Percentiles rank a stretch among this genome's conserved stretches.
Conservation (phyloP, 2,888 invertebrate species). For the Lochmaea crataegi region DNA sequence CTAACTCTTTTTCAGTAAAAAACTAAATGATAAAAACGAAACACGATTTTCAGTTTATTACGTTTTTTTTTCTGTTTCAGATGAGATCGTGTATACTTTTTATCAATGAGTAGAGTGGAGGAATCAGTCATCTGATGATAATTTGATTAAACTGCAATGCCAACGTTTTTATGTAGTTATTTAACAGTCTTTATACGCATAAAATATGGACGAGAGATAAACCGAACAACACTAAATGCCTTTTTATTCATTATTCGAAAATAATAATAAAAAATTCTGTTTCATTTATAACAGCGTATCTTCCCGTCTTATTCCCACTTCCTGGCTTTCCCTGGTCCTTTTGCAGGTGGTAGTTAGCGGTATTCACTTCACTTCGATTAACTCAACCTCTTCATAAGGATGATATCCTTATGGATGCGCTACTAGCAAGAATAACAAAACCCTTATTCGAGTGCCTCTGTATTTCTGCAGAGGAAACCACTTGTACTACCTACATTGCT, state of each 20-base stretch:
- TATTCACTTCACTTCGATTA: slow-evolving; percentile 54
- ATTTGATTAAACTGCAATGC: slow-evolving; percentile 3
- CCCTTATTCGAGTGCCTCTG: slow-evolving; percentile 33
- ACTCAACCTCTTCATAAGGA: slow-evolving; percentile 57
- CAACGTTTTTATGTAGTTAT: neutral
- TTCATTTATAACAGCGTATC: neutral
- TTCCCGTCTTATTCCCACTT: neutral
- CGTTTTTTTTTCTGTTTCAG: neutral
- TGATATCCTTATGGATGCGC: slow-evolving; percentile 54
- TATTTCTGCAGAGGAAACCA: slow-evolving; percentile 20
- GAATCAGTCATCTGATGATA: neutral
- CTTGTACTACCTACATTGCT: slow-evolving; percentile 27
- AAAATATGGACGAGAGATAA: too few species aligned
- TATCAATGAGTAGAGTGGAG: neutral
- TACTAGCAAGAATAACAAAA: slow-evolving; percentile 57
- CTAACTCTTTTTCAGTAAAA: too few species aligned
- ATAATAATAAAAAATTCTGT: neutral
- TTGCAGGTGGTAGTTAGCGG: slow-evolving; percentile 37
- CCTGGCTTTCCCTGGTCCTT: slow-evolving; percentile 13
- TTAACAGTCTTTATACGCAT: neutral
- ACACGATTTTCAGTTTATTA: neutral
- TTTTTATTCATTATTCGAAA: too few species aligned
- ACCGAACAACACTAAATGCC: too few species aligned
- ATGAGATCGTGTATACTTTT: neutral
- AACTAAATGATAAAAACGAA: neutral